phyloP scores from a whole-genome alignment of 2,113 vertebrate genomes.

The Junco hyemalis region DNA sequence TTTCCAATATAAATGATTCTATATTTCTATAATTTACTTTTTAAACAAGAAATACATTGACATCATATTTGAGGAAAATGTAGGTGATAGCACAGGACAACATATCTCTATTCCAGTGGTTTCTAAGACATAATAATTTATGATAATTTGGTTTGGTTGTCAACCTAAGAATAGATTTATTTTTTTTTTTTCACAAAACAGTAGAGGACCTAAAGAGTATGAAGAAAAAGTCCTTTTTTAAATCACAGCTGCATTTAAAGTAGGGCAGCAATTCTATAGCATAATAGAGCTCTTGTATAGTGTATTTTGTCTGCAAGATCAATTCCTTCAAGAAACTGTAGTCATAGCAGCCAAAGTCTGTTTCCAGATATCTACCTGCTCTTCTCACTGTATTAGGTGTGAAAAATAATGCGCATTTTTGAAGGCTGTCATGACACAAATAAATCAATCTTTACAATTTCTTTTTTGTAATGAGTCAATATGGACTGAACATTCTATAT shows the following conservation, averaged over 20 bases:
- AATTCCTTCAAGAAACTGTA: not conserved
- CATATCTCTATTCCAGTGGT: not conserved
- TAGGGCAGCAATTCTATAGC: not conserved
- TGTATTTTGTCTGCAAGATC: not conserved
- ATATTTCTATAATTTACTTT: not conserved
- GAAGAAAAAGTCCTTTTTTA: not conserved
- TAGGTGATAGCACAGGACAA: not conserved
- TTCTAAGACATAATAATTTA: not conserved
- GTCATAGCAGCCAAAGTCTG: not conserved
- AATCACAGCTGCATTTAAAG: not conserved
- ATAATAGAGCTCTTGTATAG: not conserved
- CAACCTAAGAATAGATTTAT: not conserved
- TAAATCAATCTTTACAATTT: not conserved
- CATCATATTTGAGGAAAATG: not conserved
- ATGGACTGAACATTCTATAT: not conserved
- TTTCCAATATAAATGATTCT: not conserved
- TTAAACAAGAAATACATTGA: not conserved
- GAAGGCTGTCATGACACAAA: not conserved
- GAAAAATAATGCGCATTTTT: not conserved
- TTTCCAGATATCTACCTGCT: not conserved
- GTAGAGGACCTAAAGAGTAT: not conserved
- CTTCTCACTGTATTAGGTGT: not conserved
- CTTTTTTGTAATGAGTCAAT: not conserved
- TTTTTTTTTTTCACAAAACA: not conserved
- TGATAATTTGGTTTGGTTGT: conserved; percentile 10